Conservation (phyloP, 2,113 vertebrate genomes). For the Chrysemys picta region DNA sequence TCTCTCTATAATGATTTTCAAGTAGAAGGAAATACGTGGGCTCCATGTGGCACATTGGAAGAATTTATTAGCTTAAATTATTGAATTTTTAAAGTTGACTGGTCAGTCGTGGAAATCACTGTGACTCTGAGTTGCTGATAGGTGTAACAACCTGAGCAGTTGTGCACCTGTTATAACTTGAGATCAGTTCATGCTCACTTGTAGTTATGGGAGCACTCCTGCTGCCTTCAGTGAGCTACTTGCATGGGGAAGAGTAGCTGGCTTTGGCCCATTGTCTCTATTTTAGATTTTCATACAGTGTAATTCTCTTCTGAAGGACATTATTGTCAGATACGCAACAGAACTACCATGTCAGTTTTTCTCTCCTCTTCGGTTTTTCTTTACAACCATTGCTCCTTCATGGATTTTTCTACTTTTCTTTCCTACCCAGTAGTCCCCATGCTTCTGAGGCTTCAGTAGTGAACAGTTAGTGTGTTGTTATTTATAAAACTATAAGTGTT, state of each 20-base stretch:
- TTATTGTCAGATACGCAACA: neutral
- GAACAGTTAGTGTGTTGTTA: neutral
- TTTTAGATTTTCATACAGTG: too few relatives aligned
- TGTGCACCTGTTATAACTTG: neutral
- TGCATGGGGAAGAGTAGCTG: neutral
- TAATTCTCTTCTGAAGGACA: neutral
- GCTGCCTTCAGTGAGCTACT: neutral
- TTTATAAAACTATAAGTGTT: neutral
- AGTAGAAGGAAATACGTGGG: neutral
- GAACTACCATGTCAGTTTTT: neutral
- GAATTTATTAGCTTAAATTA: neutral
- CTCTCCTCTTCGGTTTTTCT: neutral
- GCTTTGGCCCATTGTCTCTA: rapidly evolving
- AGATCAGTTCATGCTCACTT: neutral
- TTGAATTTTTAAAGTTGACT: neutral
- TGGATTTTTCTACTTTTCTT: neutral
- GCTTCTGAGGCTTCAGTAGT: neutral
- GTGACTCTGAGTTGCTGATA: neutral
- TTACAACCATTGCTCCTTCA: neutral
- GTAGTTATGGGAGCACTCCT: neutral
- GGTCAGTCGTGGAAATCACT: neutral
- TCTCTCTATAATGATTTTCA: neutral
- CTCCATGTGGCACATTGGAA: neutral
- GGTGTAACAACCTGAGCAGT: neutral
- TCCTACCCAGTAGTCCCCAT: neutral